phyloP scores from a whole-genome alignment of 2,797 vertebrate genomes.

The Lithobates pipiens region DNA sequence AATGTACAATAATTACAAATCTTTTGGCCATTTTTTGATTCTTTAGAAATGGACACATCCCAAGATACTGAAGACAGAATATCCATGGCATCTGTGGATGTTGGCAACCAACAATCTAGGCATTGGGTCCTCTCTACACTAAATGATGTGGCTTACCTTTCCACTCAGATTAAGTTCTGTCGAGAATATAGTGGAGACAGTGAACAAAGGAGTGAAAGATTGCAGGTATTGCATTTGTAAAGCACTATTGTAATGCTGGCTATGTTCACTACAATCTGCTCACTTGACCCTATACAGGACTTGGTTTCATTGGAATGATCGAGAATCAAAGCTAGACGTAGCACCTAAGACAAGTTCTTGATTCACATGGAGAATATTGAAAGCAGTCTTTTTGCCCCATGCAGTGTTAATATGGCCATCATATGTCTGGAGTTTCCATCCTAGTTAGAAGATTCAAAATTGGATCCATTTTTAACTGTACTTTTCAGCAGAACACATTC shows the following conservation, averaged over 20 bases:
- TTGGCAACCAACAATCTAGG: neutral
- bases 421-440: no score
- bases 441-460: no score
- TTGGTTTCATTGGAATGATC: no score
- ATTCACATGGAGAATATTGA: no score
- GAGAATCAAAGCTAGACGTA: no score
- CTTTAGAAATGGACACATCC: slow-evolving; percentile 17
- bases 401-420: no score
- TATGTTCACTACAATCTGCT: neutral
- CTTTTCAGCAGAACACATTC: no score
- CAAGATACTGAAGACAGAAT: neutral
- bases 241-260: neutral
- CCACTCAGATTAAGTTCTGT: slow-evolving; percentile 55
- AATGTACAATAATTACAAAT: neutral
- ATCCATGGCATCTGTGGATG: neutral
- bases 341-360: no score
- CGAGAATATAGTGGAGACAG: neutral
- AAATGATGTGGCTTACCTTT: slow-evolving; percentile 50
- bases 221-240: slow-evolving; percentile 25
- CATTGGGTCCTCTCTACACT: slow-evolving; percentile 38
- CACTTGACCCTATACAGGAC: neutral
- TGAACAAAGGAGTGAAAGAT: slow-evolving; percentile 10
- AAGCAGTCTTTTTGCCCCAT: no score
- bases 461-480: no score
- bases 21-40: neutral